phyloP scores from a whole-genome alignment of 2,797 vertebrate species.

The Semaprochilodus insignis region DNA sequence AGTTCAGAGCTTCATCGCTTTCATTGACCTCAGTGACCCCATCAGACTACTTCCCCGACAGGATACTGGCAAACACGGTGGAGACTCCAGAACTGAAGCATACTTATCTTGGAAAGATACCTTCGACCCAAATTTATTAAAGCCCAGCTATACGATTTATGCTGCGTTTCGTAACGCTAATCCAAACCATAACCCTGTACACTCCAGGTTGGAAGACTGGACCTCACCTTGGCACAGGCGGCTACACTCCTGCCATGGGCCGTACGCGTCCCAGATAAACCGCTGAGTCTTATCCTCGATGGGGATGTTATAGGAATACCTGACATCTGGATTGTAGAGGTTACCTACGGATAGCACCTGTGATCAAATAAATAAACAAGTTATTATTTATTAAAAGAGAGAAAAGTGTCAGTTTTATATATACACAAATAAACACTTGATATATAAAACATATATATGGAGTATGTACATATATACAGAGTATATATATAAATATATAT shows the following conservation, averaged over 20 bases:
- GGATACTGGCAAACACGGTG: background rate
- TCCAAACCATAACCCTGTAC: background rate
- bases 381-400: background rate
- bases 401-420: too few species aligned
- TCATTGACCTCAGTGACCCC: conserved; percentile 31
- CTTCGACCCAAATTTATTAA: background rate
- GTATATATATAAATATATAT: too few species aligned
- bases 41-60: conserved; percentile 9
- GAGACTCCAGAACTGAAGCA: background rate
- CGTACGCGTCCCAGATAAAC: conserved; percentile 94
- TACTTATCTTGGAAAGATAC: background rate
- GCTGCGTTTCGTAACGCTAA: background rate
- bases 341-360: conserved; percentile 97
- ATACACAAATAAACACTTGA: too few species aligned
- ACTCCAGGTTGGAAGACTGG: background rate
- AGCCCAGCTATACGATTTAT: background rate
- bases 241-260: conserved; percentile 95
- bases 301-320: conserved; percentile 96
- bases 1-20: conserved; percentile 14
- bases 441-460: too few species aligned
- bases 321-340: conserved; percentile 94
- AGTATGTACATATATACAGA: too few species aligned
- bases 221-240: conserved; percentile 93
- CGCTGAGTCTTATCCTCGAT: conserved; percentile 95
- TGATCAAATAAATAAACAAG: background rate